phyloP scores from a whole-genome alignment of 2,113 vertebrate species.

The Myanophis thanlyinensis region DNA sequence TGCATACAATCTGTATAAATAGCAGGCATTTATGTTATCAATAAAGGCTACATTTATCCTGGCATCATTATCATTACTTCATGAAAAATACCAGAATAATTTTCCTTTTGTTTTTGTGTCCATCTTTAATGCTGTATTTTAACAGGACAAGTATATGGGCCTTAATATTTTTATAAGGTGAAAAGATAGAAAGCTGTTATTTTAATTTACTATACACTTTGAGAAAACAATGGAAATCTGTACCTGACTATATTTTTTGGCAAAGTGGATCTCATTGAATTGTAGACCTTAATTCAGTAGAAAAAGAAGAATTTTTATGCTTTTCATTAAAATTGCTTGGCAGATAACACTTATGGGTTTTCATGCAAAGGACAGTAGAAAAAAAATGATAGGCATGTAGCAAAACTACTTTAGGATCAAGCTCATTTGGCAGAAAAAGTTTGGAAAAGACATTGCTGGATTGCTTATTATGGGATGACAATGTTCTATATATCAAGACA shows the following conservation, averaged over 20 bases:
- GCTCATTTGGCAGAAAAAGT: slow-evolving; percentile 58
- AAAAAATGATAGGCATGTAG: slow-evolving; percentile 57
- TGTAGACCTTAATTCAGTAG: slow-evolving; percentile 54
- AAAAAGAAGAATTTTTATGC: slow-evolving; percentile 59
- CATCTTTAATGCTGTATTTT: not conserved
- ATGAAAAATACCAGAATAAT: accelerated
- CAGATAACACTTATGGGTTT: slow-evolving; percentile 51
- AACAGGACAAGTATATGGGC: not conserved
- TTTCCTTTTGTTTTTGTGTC: not conserved
- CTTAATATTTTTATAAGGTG: slow-evolving; percentile 29
- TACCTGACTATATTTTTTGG: slow-evolving; percentile 57
- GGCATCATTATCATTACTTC: not conserved
- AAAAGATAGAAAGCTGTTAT: slow-evolving; percentile 49
- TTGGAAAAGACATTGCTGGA: slow-evolving; percentile 58
- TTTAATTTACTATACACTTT: slow-evolving; percentile 41
- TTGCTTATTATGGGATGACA: slow-evolving; percentile 41
- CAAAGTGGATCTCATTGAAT: slow-evolving; percentile 64
- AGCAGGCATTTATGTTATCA: not conserved
- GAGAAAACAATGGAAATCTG: slow-evolving; percentile 55
- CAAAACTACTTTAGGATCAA: slow-evolving; percentile 59
- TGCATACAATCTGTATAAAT: not conserved
- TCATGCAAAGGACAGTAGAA: slow-evolving; percentile 55
- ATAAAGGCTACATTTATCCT: not conserved
- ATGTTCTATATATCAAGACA: not conserved
- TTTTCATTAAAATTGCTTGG: slow-evolving; percentile 50